Base-by-base conservation (phyloP, 1,140 invertebrate species). In the Drosophila insularis region DNA sequence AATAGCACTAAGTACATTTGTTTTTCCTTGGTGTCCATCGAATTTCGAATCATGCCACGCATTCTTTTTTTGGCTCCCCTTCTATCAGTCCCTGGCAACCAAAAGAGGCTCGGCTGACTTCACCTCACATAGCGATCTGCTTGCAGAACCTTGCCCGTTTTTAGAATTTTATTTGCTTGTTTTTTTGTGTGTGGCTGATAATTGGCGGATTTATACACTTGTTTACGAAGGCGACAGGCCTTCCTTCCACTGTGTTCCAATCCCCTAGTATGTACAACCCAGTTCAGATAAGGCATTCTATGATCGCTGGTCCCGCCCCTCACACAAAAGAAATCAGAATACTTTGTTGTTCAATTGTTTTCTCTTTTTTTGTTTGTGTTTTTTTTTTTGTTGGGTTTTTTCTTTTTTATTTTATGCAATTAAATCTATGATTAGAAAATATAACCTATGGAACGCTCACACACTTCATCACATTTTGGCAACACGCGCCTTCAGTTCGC, bases 401-500 rank as follows among this genome's bases (percentile, higher is more conserved):
- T 69, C 78, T 74, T 72, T 70, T 81, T 79, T 79, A 75, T 78
- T 69, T 69, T 62, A 90, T 55, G 73, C 76, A 82, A 89, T 78
- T 67, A 73, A 74, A 78, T 76, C 82, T 85, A 65, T 78, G 81
- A 87, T 85, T 87, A 85, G 40, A 54, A 50, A 70, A 56, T 78
- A 86, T 78, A 86, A 89, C 81, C 85, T 86, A 84, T 85, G 80
- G 76, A 80, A 85, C 27, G 27, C 27, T 27, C 27, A 27, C 68
- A 68, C 53, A 68, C 79, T 17, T 35, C 54, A 89, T 89, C 85
- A 89, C 80, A 91, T 92, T 63, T 81, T 91, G 56, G 93, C 80
- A 50, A 97, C 91, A 60, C 96, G 94, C 46, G 95, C 93, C 85
- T 96, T 95, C 32, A 99, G 94, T 58, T 93, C 93, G 64, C 95